Evolutionary conservation across 2,888 invertebrate species (phyloP).

Genomic region (Mystacides longicornis): DNA sequence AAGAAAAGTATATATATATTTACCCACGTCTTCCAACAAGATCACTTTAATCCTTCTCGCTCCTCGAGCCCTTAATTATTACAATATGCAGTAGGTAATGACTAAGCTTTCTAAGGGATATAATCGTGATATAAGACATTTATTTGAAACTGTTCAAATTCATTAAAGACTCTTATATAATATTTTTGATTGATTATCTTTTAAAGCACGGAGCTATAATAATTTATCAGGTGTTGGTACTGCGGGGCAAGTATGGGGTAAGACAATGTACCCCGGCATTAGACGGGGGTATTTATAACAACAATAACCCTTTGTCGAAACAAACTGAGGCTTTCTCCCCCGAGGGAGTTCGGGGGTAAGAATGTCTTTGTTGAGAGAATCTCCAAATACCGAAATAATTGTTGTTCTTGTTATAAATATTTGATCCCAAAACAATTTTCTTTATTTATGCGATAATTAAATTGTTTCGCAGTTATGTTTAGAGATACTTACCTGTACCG

Average conservation of each 20-base stretch:
- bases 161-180: neutral
- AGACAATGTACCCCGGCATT: conserved; percentile 6
- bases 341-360: neutral
- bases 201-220: neutral
- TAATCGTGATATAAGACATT: neutral
- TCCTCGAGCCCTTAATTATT: too few relatives aligned
- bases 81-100: too few relatives aligned
- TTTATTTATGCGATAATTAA: conserved; percentile 15
- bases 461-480: neutral
- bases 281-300: conserved; percentile 15
- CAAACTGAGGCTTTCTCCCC: conserved; percentile 3
- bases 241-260: too few relatives aligned
- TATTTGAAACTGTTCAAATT: neutral
- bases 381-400: neutral
- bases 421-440: conserved; percentile 16
- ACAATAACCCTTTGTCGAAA: conserved; percentile 25
- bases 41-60: too few relatives aligned
- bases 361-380: conserved; percentile 19
- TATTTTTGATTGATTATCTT: neutral
- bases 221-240: neutral
- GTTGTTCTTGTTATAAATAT: conserved; percentile 12
- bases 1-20: too few relatives aligned
- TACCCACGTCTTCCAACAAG: too few relatives aligned
- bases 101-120: too few relatives aligned
- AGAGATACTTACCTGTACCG: too few relatives aligned